Base-by-base conservation (phyloP, 2,797 vertebrate genomes). In the Cyprinodon diabolis region DNA sequence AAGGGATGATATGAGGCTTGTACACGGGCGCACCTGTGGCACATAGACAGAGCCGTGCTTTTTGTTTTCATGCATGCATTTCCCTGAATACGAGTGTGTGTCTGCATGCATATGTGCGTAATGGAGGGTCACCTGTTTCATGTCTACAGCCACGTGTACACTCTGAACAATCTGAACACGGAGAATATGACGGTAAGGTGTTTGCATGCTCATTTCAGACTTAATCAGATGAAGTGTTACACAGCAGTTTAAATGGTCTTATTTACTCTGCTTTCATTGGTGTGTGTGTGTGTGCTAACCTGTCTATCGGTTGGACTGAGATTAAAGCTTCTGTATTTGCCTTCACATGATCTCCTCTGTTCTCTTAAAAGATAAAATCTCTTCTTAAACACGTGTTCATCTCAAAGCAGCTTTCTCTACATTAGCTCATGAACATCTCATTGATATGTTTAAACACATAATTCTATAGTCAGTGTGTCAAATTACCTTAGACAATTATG, bases 81-180 rank as follows among this genome's bases (percentile, higher is more conserved):
- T 4, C 45, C 74, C 76, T 58, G 67, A 72, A 40, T 68, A 72
- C 47, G 74, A 56, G 86, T 76, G 77, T 75, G 71, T 62, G 66
- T 71, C 45, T 62, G 73, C 56, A 78, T 57, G 84, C 74, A 77
- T 78, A 69, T 51, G 74, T 66, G 78, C 60, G 73, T 83, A 63
- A 95, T 95, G 94, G 93, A 94, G 79, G 90, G 92, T 83, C 91
- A 93, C 79, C 89, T 94, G 80, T 92, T 94, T 87, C 93, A 94
- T 78, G 86, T 94, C 74, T 94, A 89, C 91, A 94, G 91, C 89
- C 94, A 95, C 80, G 91, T 94, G 89, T 94, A 84, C 88, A 89
- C 88, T 57, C 88, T 94, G 76, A 93, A 90, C 92, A 91, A 91
- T 89, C 84, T 92, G 83, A 87, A 90, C 83, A 84, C 91, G 51